Evolutionary conservation across 2,113 vertebrate species (phyloP), one percentile per base, ranked within the genome.

Genomic region (Myotis brandtii): DNA sequence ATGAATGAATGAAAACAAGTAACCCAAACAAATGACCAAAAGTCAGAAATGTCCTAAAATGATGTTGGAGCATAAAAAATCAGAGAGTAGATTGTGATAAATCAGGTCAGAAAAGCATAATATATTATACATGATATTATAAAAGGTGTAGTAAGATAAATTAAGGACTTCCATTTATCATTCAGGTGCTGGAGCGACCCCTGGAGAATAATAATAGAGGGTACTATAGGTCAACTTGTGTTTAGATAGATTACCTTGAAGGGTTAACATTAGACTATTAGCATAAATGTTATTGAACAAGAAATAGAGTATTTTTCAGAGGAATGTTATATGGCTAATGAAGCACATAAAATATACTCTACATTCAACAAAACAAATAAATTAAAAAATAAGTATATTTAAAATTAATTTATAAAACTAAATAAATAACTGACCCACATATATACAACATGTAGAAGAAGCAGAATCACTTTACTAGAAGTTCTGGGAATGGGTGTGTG

Each of bases 111-210:
- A 86, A 93, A 72, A 80, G 3, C 20, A 70, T 62, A 62, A 62
- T 27, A 11, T 62, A 62, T 25, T 25, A 62, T 62, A 48, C 23
- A 83, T 62, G 5, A 54, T 37, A 75, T 69, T 32, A 62, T 18
- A 23, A 86, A 89, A 84, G 20, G 32, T 6, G 1, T 43, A 37
- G 20, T 32, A 83, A 89, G 18, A 40, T 32, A 69, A 59, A 62
- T 95, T 85, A 93, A 83, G 20, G 32, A 91, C 48, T 75, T 70
- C 27, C 10, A 59, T 52, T 94, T 83, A 80, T 93, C 16, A 89
- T 92, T 37, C 79, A 92, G 3, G 14, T 52, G 37, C 79, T 75
- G 37, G 56, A 93, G 21, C 21, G 37, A 91, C 2, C 4, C 34
- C 5, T 76, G 37, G 32, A 59, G 64, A 86, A 40, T 37, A 79